Conservation (phyloP, 2,113 vertebrate species). For the Crocuta crocuta region DNA sequence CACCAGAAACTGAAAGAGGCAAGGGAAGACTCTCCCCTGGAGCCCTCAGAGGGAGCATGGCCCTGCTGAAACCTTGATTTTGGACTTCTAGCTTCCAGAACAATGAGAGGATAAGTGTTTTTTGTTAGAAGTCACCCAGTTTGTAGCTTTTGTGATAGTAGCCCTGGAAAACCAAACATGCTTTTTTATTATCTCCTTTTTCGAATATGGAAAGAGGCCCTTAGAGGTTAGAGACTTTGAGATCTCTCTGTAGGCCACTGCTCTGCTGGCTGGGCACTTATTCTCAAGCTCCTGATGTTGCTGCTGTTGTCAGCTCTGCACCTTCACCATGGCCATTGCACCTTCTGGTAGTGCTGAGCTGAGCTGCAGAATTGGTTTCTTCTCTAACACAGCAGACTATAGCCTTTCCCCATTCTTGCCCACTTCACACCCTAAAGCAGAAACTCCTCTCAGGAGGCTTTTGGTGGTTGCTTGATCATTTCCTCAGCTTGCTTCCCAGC, state of each 20-base stretch:
- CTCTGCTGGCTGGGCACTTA: not conserved
- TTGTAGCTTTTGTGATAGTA: constrained; percentile 13
- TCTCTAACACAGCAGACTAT: not conserved
- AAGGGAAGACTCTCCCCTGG: not conserved
- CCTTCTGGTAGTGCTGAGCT: not conserved
- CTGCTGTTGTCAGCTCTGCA: not conserved
- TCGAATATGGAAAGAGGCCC: not conserved
- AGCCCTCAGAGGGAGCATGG: not conserved
- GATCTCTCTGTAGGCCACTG: not conserved
- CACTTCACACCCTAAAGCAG: not conserved
- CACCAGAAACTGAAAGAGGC: not conserved
- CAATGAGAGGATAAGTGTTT: not conserved
- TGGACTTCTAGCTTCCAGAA: not conserved
- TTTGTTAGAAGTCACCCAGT: not conserved
- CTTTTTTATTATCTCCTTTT: not conserved
- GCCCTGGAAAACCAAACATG: not conserved
- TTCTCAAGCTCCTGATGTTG: not conserved
- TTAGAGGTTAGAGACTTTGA: not conserved
- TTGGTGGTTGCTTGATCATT: not conserved
- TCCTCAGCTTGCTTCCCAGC: not conserved
- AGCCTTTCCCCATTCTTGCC: not conserved
- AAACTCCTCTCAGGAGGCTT: constrained; percentile 3
- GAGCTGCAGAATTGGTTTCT: not conserved
- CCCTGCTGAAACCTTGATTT: not conserved
- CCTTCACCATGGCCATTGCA: not conserved